A percentile compares a stretch with the other conserved stretches of the same genome.
phyloP scores from a whole-genome alignment of 2,113 vertebrate genomes.

The Salvelinus alpinus region DNA sequence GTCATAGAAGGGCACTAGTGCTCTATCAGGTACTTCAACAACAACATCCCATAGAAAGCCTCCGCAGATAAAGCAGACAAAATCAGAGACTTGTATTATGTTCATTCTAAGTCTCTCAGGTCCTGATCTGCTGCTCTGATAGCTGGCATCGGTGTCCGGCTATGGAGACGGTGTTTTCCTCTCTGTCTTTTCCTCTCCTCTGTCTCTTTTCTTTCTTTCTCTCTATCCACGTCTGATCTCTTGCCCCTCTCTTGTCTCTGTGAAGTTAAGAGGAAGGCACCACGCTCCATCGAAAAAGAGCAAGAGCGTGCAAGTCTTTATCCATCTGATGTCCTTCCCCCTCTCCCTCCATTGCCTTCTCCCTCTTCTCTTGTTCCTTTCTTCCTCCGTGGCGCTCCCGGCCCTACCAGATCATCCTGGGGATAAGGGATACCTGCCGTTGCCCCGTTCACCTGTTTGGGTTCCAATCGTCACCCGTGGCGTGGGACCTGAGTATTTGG shows the following conservation, averaged over 20 bases:
- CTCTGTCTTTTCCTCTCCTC: too few species aligned
- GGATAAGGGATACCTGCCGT: slow-evolving; percentile 73
- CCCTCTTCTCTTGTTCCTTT: slow-evolving; percentile 17
- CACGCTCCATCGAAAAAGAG: slow-evolving; percentile 24
- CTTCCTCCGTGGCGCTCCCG: slow-evolving; percentile 4
- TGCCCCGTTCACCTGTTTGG: slow-evolving; percentile 51
- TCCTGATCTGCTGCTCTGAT: too few species aligned
- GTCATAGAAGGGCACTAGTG: too few species aligned
- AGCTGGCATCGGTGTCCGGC: too few species aligned
- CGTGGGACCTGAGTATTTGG: slow-evolving; percentile 51
- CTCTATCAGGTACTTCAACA: too few species aligned
- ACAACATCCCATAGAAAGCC: too few species aligned
- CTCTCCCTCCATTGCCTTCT: slow-evolving; percentile 14
- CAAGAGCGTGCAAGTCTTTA: slow-evolving; percentile 12
- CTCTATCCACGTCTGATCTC: slow-evolving; percentile 14
- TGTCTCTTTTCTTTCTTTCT: neutral
- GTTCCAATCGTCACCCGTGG: slow-evolving; percentile 13
- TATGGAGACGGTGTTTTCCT: too few species aligned
- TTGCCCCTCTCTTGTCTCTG: slow-evolving; percentile 37
- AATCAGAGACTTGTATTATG: too few species aligned
- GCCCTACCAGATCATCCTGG: slow-evolving; percentile 39
- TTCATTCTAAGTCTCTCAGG: too few species aligned
- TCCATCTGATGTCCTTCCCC: slow-evolving; percentile 11
- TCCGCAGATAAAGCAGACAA: too few species aligned
- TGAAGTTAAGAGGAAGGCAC: slow-evolving; percentile 26